These are phyloP conservation scores for Lepilemur septentrionalis DNA, from an alignment of 2,797 vertebrate genomes.

Conservation along the genomic window DNA sequence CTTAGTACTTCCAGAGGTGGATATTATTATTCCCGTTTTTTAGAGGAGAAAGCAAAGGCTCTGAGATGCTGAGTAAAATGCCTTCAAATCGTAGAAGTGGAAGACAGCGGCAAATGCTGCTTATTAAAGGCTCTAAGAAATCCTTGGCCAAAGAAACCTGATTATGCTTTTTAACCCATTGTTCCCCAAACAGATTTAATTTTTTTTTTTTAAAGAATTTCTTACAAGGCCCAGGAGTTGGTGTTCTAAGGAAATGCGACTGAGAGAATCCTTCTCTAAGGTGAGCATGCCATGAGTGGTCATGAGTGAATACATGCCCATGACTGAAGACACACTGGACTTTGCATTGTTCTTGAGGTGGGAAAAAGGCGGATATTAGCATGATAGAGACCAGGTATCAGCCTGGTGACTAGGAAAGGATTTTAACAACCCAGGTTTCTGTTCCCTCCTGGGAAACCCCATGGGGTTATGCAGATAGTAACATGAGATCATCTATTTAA, in stretches of 20 bases:
- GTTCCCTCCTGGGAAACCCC: neutral
- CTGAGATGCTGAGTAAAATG: neutral
- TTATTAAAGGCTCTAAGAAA: neutral
- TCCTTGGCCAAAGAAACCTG: neutral
- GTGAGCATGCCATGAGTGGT: neutral
- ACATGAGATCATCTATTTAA: neutral
- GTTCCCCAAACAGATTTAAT: neutral
- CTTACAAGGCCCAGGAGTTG: neutral
- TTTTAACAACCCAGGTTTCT: neutral
- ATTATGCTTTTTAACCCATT: neutral
- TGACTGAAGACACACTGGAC: neutral
- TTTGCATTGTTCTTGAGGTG: neutral
- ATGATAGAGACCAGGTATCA: neutral
- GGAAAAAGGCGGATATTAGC: neutral
- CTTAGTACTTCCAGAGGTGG: neutral
- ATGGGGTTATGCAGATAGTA: neutral
- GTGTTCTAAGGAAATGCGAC: neutral
- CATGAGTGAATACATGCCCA: rapidly evolving
- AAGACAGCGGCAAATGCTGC: neutral
- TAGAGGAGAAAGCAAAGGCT: neutral
- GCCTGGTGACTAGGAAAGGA: neutral
- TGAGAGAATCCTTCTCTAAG: rapidly evolving
- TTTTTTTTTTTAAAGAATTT: neutral
- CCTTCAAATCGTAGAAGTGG: neutral
- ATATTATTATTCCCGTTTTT: neutral